Evolutionary conservation across 2,888 invertebrate species (phyloP).

Genomic region (Nemurella pictetii): DNA sequence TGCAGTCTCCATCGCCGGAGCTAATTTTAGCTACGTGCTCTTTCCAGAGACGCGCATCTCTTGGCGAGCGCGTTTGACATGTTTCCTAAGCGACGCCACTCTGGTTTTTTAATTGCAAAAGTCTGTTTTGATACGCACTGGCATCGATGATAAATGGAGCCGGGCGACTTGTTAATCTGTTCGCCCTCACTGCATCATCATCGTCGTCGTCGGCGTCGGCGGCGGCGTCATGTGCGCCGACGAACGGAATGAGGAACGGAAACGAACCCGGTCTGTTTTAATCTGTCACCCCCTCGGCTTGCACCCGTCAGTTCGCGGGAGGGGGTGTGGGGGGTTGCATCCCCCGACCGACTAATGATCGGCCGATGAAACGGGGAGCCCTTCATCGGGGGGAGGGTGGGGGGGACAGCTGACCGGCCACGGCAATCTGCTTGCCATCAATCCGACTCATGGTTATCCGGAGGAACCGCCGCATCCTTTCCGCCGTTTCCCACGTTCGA

Average conservation of each 20-base stretch:
- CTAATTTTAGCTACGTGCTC: background rate
- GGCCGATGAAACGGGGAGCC: background rate
- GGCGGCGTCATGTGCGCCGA: background rate
- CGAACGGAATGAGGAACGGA: conserved; percentile 19
- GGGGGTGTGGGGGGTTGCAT: conserved; percentile 7
- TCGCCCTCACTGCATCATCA: background rate
- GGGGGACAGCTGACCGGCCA: background rate
- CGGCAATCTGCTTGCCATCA: conserved; percentile 22
- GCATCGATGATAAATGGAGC: conserved; percentile 17
- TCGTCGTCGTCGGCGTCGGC: background rate
- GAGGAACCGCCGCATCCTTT: background rate
- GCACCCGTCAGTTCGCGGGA: background rate
- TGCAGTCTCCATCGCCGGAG: background rate
- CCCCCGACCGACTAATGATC: background rate
- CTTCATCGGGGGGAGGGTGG: background rate
- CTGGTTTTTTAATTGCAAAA: conserved; percentile 16
- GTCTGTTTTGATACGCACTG: conserved; percentile 9
- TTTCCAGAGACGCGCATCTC: too few relatives aligned
- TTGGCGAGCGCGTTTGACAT: background rate
- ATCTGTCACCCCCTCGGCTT: conserved; percentile 17
- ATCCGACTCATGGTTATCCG: background rate
- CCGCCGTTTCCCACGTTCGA: background rate
- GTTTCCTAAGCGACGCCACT: background rate
- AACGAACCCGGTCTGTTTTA: conserved; percentile 5
- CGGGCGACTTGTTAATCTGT: conserved; percentile 14